Base-by-base conservation (phyloP, 2,888 invertebrate species). In the Prosopocoilus inquinatus region DNA sequence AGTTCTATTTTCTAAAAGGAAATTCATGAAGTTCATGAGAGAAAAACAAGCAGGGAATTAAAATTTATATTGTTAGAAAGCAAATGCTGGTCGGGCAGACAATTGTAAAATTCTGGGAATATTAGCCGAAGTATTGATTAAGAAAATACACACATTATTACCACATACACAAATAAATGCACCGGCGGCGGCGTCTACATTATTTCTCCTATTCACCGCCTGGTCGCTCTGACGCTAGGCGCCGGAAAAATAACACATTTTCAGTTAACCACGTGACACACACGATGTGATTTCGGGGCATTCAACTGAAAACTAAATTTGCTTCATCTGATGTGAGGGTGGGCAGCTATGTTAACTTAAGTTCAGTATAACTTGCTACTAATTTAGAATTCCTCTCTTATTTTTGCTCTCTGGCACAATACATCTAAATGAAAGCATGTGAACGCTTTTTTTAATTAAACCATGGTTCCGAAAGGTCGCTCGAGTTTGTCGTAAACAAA, bases 311-410 rank as follows among this genome's bases (percentile, higher is more conserved):
- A 67, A 69, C 67, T 70, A 65, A 47, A 55, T 60, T 50, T 68
- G 66, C 55, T 59, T 55, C 57, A 59, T 58, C 60, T 45, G 68
- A 71, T 72, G 75, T 69, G 76, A 75, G 75, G 77, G 76, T 75
- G 75, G 75, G 74, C 74, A 69, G 69, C 62, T 59, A 72, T 70
- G 74, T 73, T 72, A 74, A 72, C 72, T 73, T 73, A 71, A 73
- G 73, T 70, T 70, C 67, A 68, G 70, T 71, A 70, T 74, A 72
- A 71, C 72, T 70, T 70, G 72, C 71, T 67, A 72, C 72, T 62
- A 63, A 59, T 61, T 61, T 60, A 59, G 62, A 63, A 63, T 61
- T 60, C 59, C 57, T 57, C 55, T 57, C 55, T 52, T 55, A 50
- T 58, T 60, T 59, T 58, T 49, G 54, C 60, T 55, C 57, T 57